These are phyloP conservation scores for Corythornis vintsioides DNA, from an alignment of 2,113 vertebrate species.

Conservation along the genomic window DNA sequence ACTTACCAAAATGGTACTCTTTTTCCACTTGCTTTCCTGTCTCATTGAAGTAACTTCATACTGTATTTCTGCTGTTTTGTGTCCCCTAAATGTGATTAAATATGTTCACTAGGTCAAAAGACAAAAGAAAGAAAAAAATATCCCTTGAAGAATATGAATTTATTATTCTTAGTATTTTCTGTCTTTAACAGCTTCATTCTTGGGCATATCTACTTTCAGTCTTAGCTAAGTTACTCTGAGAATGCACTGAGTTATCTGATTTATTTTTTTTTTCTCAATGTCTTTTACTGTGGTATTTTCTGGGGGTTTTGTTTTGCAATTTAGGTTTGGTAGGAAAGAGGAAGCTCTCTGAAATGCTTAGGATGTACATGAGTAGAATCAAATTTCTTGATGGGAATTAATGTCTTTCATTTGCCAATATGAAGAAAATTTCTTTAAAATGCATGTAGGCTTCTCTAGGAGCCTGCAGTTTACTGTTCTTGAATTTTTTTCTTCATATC, in stretches of 20 bases:
- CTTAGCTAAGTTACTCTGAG: not conserved
- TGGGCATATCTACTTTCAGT: not conserved
- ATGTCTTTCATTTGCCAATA: not conserved
- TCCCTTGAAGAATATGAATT: not conserved
- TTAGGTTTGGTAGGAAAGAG: not conserved
- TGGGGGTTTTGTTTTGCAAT: not conserved
- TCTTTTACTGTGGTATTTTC: not conserved
- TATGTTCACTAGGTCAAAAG: not conserved
- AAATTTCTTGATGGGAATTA: not conserved
- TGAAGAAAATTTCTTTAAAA: not conserved
- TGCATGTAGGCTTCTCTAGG: not conserved
- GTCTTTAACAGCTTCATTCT: not conserved
- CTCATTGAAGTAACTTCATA: not conserved
- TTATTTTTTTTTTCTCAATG: not conserved
- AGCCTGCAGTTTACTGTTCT: not conserved
- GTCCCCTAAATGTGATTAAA: not conserved
- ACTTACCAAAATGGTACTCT: not conserved
- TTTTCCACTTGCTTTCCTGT: not conserved
- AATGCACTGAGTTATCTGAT: not conserved
- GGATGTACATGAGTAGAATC: not conserved
- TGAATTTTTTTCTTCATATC: not conserved
- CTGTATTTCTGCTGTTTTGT: not conserved
- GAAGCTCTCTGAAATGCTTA: not conserved
- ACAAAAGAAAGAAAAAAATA: not conserved
- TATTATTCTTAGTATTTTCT: not conserved